Evolutionary conservation across 92 coral and sea anemone genomes (phyloP).

Genomic region (Hydrozoanthus gracilis): DNA sequence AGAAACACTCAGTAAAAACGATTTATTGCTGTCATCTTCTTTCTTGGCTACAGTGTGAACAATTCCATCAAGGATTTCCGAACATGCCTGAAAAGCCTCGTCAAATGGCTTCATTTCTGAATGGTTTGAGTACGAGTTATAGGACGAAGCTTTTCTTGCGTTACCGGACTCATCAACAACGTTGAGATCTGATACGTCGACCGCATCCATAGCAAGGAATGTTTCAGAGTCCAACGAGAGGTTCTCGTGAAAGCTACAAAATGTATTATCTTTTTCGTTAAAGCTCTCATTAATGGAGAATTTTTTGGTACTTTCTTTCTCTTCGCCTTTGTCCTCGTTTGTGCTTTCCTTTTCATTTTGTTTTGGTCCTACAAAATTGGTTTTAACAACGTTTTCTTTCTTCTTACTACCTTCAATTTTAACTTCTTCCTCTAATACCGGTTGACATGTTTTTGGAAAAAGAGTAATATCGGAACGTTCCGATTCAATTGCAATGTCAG

Average conservation of each 20-base stretch:
- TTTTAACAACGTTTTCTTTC: not conserved
- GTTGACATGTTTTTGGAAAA: not conserved
- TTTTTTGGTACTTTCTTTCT: not conserved
- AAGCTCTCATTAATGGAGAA: not conserved
- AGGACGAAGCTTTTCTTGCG: not conserved
- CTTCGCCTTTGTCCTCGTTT: not conserved
- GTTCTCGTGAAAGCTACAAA: not conserved
- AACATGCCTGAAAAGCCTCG: not conserved
- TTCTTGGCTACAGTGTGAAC: not conserved
- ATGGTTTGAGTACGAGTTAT: not conserved
- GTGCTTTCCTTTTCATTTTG: not conserved
- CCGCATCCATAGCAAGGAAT: constrained; percentile 64
- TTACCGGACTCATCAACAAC: constrained; percentile 5
- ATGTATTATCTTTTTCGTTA: not conserved
- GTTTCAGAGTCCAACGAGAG: not conserved
- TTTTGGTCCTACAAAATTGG: not conserved
- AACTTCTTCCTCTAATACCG: not conserved
- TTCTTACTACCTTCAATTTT: not conserved
- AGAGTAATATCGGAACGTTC: not conserved
- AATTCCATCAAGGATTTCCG: constrained; percentile 25
- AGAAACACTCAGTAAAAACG: constrained; percentile 1
- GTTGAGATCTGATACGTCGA: constrained; percentile 55
- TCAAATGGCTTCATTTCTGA: not conserved
- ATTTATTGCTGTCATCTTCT: not conserved
- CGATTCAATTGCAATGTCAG: not conserved